phyloP scores from a whole-genome alignment of 2,888 invertebrate genomes.

The Scrobipalpa costella region DNA sequence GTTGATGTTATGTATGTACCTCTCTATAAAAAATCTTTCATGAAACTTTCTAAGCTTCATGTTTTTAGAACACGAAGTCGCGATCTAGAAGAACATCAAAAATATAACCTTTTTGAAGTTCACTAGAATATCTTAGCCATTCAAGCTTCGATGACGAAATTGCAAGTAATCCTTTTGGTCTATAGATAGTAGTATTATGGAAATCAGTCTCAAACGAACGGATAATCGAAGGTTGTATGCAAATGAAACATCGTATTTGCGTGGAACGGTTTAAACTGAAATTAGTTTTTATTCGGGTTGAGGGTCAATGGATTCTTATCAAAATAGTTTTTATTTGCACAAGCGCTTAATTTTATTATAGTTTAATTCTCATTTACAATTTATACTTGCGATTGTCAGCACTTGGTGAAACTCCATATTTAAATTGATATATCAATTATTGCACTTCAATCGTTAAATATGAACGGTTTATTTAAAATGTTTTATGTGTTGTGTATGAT shows the following conservation, averaged over 20 bases:
- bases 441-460: no score
- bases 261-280: not conserved
- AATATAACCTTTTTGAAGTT: not conserved
- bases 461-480: no score
- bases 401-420: no score
- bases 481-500: no score
- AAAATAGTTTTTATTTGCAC: no score
- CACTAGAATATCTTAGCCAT: not conserved
- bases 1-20: no score
- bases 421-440: no score
- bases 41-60: not conserved
- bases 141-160: slow-evolving; percentile 14
- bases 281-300: not conserved
- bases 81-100: not conserved
- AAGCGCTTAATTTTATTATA: no score
- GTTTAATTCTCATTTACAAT: no score
- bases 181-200: slow-evolving; percentile 27
- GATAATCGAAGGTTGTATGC: slow-evolving; percentile 23
- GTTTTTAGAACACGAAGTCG: not conserved
- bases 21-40: no score
- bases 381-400: no score
- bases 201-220: slow-evolving; percentile 13
- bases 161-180: slow-evolving; percentile 18
- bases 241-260: slow-evolving; percentile 20
- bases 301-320: no score